Conservation (phyloP, 2,888 invertebrate species). For the Macrophya alboannulata region DNA sequence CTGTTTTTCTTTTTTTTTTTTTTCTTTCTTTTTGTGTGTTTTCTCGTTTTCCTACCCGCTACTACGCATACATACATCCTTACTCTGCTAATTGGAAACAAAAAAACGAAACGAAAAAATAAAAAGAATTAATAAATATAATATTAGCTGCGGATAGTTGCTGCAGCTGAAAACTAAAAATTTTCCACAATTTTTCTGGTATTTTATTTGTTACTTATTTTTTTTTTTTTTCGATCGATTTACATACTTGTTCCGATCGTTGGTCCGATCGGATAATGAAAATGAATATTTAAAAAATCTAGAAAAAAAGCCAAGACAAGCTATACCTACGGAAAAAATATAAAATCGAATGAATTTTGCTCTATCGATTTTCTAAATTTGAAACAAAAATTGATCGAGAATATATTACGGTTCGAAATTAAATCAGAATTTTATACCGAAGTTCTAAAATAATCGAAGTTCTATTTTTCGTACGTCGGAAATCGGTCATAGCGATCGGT, state of each 20-base stretch:
- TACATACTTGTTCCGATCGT: background rate
- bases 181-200: background rate
- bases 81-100: slow-evolving; percentile 28
- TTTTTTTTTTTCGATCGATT: background rate
- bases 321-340: background rate
- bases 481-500: background rate
- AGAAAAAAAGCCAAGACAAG: background rate
- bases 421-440: background rate
- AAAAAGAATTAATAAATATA: background rate
- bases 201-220: background rate
- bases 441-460: background rate
- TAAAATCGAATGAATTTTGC: background rate
- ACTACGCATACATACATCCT: background rate
- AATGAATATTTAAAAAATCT: background rate
- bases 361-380: background rate
- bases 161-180: background rate
- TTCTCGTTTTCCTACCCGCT: background rate
- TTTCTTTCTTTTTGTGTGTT: background rate
- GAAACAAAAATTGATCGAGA: background rate
- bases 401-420: background rate
- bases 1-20: background rate
- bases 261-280: background rate
- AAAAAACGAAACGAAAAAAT: background rate
- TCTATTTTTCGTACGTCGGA: background rate
- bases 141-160: background rate